Percentiles rank a stretch among this genome's conserved stretches.
Conservation (phyloP, 2,113 vertebrate genomes). For the Eulacestoma nigropectus region DNA sequence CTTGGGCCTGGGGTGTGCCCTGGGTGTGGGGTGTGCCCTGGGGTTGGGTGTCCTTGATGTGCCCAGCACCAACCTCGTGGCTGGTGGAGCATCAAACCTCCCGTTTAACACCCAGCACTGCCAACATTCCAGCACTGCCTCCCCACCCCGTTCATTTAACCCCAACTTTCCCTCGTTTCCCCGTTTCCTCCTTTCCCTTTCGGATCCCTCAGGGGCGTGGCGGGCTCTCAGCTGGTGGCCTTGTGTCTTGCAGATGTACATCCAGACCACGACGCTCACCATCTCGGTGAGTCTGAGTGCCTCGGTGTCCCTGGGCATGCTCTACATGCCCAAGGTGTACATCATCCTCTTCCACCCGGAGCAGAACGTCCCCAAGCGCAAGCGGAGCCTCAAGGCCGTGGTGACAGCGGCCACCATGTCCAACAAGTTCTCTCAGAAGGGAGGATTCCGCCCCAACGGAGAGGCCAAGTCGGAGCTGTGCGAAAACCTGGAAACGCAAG, state of each 20-base stretch:
- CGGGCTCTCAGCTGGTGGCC: background rate
- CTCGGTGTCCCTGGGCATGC: conserved; percentile 95
- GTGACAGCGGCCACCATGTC: conserved; percentile 95
- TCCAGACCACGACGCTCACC: conserved; percentile 95
- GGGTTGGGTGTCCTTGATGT: background rate
- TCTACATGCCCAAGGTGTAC: conserved; percentile 98
- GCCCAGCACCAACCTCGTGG: background rate
- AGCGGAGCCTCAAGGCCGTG: conserved; percentile 94
- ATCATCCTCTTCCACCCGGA: conserved; percentile 95
- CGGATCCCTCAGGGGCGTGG: fast-evolving
- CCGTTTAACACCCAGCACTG: background rate
- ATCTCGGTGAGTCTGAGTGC: conserved; percentile 96
- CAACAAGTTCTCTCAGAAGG: conserved; percentile 96
- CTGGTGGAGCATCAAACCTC: background rate
- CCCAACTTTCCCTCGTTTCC: fast-evolving
- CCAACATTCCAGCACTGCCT: background rate
- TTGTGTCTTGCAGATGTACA: conserved; percentile 87
- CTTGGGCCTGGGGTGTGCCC: background rate
- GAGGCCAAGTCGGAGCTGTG: conserved; percentile 96
- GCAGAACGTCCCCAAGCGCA: conserved; percentile 95
- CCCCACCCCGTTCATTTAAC: background rate
- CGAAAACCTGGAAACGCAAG: conserved; percentile 91
- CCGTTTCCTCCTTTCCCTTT: background rate
- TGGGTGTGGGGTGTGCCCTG: fast-evolving
- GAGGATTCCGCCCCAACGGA: conserved; percentile 88